Base-by-base conservation (phyloP, 2,797 vertebrate species). In the Phoxinus dragarum region DNA sequence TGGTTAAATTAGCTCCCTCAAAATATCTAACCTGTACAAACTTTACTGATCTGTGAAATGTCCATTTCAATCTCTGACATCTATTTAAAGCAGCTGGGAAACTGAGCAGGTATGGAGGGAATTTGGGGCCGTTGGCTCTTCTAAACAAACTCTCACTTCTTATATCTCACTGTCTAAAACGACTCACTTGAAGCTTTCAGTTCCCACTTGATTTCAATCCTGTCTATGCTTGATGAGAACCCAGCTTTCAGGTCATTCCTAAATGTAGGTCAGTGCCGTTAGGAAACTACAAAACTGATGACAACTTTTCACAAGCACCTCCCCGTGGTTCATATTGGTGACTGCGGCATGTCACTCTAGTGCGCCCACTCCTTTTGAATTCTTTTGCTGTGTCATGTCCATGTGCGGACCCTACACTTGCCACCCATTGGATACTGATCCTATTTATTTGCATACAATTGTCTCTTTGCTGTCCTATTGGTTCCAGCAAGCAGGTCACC, bases 11-110 rank as follows among this genome's bases (percentile, higher is more conserved):
- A 34, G 16, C n/a, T 59, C 52, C 1, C 68, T 72, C 9, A 40
- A 56, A 81, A 56, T 47, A 36, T 31, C 27, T 21, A 7, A 36
- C 31, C 47, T 68, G 19, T 23, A 52, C 19, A 27, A 23, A 34
- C 27, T 66, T 78, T 40, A 42, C 38, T 47, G 27, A 80, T 14
- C 64, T 52, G 64, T 16, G 10, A 80, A 31, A 44, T 42, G 34
- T 47, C n/a, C 1, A 47, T 74, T 72, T 79, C 56, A 19, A 67
- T 49, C 40, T 81, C 36, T 85, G 88, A 67, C 56, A 67, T 88
- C 91, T 95, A 95, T 94, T 95, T 93, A 90, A 90, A 92, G 92
- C 76, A 44, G 21, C n/a, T 71, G 84, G 8, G 88, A 92, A 93
- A 94, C 93, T 93, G 86, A 90, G 73, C 78, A 88, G 89, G 88